These are phyloP conservation scores for Carassius auratus DNA, from an alignment of 2,113 vertebrate species.

Conservation along the genomic window DNA sequence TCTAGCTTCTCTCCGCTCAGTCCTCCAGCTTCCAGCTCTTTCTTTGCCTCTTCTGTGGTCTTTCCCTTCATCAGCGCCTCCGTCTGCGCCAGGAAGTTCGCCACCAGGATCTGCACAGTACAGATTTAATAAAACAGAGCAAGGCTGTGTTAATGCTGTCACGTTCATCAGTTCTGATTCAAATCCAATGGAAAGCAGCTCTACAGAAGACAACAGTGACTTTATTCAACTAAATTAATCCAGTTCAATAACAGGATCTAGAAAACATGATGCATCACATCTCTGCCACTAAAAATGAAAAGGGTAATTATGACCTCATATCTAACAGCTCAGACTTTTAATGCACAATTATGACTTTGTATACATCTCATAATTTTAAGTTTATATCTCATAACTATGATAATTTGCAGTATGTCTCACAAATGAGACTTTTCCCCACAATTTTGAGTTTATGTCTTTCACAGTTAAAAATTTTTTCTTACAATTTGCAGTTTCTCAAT, in stretches of 20 bases:
- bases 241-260: neutral
- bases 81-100: constrained; percentile 96
- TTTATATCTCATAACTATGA: no score
- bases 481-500: no score
- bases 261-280: no score
- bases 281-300: no score
- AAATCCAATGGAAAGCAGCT: neutral
- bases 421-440: no score
- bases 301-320: no score
- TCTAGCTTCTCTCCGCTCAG: constrained; percentile 80
- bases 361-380: neutral
- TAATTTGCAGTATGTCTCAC: no score
- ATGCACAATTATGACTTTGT: no score
- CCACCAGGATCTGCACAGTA: constrained; percentile 84
- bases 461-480: no score
- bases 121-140: neutral
- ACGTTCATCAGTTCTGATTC: neutral
- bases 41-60: constrained; percentile 82
- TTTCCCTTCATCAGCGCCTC: constrained; percentile 98
- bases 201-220: neutral
- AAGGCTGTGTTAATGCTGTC: neutral
- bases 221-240: neutral
- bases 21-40: constrained; percentile 84
- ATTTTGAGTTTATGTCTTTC: no score
- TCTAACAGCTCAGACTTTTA: no score